Conservation (phyloP, 2,113 vertebrate species). For the Strix aluco region DNA sequence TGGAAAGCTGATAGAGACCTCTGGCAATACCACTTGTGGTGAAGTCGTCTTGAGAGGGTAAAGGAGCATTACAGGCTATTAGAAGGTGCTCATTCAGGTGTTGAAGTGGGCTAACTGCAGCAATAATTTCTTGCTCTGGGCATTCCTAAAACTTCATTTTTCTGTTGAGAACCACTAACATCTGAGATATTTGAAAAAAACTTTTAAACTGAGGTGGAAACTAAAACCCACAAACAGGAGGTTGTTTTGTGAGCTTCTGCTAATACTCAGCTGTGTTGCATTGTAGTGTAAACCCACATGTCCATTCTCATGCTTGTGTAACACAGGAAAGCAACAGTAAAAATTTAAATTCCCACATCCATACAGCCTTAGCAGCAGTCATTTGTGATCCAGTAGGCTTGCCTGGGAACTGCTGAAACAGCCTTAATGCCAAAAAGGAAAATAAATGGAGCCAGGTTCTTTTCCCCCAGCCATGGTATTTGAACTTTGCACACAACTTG, state of each 20-base stretch:
- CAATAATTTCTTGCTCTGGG: not conserved
- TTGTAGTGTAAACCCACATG: not conserved
- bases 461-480: rapidly evolving
- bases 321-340: not conserved
- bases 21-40: rapidly evolving
- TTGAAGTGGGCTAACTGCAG: not conserved
- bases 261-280: not conserved
- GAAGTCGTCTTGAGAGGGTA: not conserved
- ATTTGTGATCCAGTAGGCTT: not conserved
- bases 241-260: not conserved
- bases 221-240: not conserved
- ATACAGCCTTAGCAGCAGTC: not conserved
- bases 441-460: not conserved
- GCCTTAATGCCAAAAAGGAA: not conserved
- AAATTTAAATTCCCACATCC: not conserved
- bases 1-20: not conserved
- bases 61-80: not conserved
- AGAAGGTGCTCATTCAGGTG: not conserved
- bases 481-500: rapidly evolving
- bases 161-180: not conserved
- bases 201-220: not conserved
- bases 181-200: not conserved
- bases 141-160: not conserved
- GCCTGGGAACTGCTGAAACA: not conserved
- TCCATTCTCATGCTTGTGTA: not conserved